These are phyloP conservation scores for Heterotis niloticus DNA, from an alignment of 2,113 vertebrate genomes.

Conservation along the genomic window DNA sequence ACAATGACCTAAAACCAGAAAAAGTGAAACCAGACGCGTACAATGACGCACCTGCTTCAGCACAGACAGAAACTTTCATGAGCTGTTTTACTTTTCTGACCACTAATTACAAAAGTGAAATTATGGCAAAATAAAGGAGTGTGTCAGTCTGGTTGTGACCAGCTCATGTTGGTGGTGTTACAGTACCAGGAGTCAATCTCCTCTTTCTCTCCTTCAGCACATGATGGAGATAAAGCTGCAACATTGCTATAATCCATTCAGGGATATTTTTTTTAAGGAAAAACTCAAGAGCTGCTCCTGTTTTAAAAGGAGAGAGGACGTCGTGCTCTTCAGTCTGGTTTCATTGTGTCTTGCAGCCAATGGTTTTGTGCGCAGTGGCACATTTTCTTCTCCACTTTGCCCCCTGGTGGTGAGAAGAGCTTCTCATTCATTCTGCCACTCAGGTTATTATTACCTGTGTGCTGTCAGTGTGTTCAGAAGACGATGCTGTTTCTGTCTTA, in stretches of 20 bases:
- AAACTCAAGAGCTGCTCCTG: background rate
- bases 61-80: too few species aligned
- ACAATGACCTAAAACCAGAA: too few species aligned
- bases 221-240: background rate
- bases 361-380: background rate
- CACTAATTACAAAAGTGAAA: too few species aligned
- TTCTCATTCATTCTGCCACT: background rate
- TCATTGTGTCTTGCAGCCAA: background rate
- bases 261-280: background rate
- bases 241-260: background rate
- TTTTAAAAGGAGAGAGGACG: background rate
- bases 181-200: background rate
- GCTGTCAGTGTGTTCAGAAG: background rate
- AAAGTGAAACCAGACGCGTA: too few species aligned
- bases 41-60: too few species aligned
- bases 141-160: too few species aligned
- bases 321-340: background rate
- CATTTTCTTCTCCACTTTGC: background rate
- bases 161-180: background rate
- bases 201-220: background rate
- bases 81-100: too few species aligned
- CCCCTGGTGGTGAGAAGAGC: conserved; percentile 11
- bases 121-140: too few species aligned
- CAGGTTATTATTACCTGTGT: background rate
- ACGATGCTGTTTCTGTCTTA: background rate